Percentiles rank a stretch among this genome's conserved stretches.
Conservation (phyloP, 2,113 vertebrate species). For the Elanoides forficatus region DNA sequence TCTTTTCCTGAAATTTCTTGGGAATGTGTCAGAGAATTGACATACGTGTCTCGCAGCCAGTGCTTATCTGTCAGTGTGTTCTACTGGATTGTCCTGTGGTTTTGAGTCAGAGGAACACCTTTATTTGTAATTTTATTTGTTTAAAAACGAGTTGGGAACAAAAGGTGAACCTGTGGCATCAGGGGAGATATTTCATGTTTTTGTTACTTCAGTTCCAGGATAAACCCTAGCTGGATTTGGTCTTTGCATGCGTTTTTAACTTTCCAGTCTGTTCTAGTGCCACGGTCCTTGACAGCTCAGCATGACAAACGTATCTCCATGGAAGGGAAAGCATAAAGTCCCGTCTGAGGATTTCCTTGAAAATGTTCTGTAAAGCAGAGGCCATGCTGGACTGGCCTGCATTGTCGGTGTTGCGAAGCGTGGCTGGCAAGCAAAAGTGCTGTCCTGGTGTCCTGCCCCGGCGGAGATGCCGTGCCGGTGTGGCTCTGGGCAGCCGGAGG, state of each 20-base stretch:
- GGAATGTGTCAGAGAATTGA: neutral
- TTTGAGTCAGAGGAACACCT: neutral
- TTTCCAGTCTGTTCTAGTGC: too few relatives aligned
- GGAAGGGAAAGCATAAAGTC: neutral
- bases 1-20: neutral
- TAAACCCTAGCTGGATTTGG: neutral
- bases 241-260: neutral
- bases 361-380: neutral
- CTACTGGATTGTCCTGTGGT: neutral
- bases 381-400: neutral
- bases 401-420: accelerated
- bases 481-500: accelerated
- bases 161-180: neutral
- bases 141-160: neutral
- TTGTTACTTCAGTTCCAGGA: neutral
- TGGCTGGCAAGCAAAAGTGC: neutral
- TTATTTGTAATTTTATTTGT: neutral
- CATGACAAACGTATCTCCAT: accelerated
- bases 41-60: accelerated
- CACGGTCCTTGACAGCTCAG: neutral
- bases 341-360: neutral
- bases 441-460: accelerated
- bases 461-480: neutral
- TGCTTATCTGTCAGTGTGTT: neutral
- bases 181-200: neutral